Evolutionary conservation across 2,888 invertebrate genomes (phyloP), one percentile per base, ranked within the genome.

Genomic region (Epicampocera succincta): DNA sequence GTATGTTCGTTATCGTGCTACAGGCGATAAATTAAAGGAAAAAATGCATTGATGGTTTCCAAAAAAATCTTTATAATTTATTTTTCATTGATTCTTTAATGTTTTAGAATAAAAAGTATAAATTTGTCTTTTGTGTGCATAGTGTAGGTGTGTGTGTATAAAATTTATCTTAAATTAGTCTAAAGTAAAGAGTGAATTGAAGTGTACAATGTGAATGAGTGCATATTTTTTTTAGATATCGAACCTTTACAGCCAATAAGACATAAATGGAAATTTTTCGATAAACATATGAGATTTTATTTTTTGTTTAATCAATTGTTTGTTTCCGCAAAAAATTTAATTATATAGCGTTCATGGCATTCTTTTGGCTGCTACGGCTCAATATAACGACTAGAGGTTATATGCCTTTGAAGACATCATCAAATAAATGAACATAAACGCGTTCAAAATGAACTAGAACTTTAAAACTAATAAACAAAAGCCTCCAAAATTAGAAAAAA

Each of bases 61-160:
- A 46, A 63, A 60, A 38, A 60, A 46, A 71, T 66, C 12, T 75
- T 54, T 65, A 74, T 3, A 60, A 61, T 74, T 52, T 58, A 33
- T 60, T 72, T 46, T 50, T 3, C 33, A 60, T 63, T 54, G 52
- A 61, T 74, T 12, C 29, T 60, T n/a, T 29, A 42, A 60, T 60
- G 19, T 33, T 66, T 73, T 63, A 13, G 56, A 66, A 40, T 66
- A 66, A 52, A 61, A 73, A 74, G 71, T 82, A 78, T 82, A 82
- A 71, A 82, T 78, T 82, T 82, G 82, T 82, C 82, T 82, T 82
- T 82, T 82, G 78, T 82, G 82, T 82, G 78, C 78, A 78, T 78
- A 48, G 69, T 75, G 78, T 82, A 44, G 42, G 72, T 65, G 58
- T 66, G 58, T 66, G 82, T 82, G 74, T 82, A 82, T 61, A 82